Base-by-base conservation (phyloP, 2,888 invertebrate species). In the Chesias legatella region DNA sequence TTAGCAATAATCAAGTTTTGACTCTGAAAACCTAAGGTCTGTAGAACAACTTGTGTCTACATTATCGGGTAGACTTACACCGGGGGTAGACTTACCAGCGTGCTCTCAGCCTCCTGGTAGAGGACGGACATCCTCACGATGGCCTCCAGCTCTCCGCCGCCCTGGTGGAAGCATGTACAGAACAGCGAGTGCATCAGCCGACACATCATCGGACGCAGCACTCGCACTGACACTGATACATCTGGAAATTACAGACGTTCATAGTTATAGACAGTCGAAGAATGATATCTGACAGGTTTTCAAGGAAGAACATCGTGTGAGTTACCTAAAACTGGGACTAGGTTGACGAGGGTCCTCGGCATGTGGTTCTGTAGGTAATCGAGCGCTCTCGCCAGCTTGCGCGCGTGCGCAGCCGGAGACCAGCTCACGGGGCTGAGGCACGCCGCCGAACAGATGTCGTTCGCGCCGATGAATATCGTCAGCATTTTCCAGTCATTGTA, bases 401-500 rank as follows among this genome's bases (percentile, higher is more conserved):
- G 69, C 9, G 90, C 90, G 62, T 93, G 92, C 1, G 90, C 90
- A 0, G 79, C 63, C 0, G 93, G 91, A 0, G 93, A 92, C 82
- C 88, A 88, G n/a, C 90, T 80, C 9, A 88, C 80, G 0, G 89
- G 89, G 23, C 84, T 88, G 41, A 90, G 83, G 62, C 94, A 94
- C 43, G 93, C 92, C 0, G 92, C 92, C 0, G 93, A 93, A 61
- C 94, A 94, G 29, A 94, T 86, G 68, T 94, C 94, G 67, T 94
- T 94, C 44, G 93, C 93, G 0, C 94, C 94, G 51, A 94, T 92
- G 69, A 94, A 91, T 31, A 94, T 84, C 0, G 94, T 94, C 32
- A 94, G 79, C 90, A 94, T 92, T 89, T 94, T 94, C 94, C 94
- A 94, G 57, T 94, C 91, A 7, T 84, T 86, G 1, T 79, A 67